A percentile compares a stretch with the other conserved stretches of the same genome.
phyloP scores from a whole-genome alignment of 1,140 invertebrate species.

The Ptiloglossa arizonensis region DNA sequence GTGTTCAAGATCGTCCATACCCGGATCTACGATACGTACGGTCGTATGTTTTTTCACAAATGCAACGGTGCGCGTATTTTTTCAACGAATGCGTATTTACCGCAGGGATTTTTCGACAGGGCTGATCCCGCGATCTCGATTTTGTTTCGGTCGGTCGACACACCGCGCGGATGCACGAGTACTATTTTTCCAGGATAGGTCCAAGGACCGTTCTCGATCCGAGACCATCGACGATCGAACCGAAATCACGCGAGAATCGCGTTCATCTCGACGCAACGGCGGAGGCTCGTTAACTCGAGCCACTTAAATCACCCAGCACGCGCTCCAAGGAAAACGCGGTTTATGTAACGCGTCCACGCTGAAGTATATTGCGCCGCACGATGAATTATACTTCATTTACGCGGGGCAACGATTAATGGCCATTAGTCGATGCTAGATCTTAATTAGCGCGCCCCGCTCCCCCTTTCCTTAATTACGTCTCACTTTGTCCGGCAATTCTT shows the following conservation, averaged over 20 bases:
- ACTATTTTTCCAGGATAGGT: no score
- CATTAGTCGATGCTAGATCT: slow-evolving; percentile 55
- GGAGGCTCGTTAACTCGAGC: slow-evolving; percentile 35
- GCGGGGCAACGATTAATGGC: slow-evolving; percentile 48
- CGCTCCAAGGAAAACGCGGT: slow-evolving; percentile 26
- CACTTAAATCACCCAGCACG: slow-evolving; percentile 42
- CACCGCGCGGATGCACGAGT: no score
- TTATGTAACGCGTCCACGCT: slow-evolving; percentile 25
- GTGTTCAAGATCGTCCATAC: no score
- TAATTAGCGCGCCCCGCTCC: slow-evolving; percentile 52
- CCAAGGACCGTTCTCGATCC: no score
- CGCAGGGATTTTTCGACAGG: no score
- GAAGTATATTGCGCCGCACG: slow-evolving; percentile 19
- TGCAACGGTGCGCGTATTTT: no score
- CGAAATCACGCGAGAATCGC: slow-evolving; percentile 1
- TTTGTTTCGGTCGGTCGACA: no score
- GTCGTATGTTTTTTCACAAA: no score
- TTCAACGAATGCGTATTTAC: no score
- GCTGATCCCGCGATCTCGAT: no score
- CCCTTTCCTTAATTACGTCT: slow-evolving; percentile 27
- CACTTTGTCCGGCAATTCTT: slow-evolving; percentile 33
- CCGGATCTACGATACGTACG: no score
- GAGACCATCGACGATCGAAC: no score
- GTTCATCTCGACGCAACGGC: not conserved
- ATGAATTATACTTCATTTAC: slow-evolving; percentile 58